Evolutionary conservation across 2,797 vertebrate species (phyloP).

Genomic region (Serranus cabrilla): DNA sequence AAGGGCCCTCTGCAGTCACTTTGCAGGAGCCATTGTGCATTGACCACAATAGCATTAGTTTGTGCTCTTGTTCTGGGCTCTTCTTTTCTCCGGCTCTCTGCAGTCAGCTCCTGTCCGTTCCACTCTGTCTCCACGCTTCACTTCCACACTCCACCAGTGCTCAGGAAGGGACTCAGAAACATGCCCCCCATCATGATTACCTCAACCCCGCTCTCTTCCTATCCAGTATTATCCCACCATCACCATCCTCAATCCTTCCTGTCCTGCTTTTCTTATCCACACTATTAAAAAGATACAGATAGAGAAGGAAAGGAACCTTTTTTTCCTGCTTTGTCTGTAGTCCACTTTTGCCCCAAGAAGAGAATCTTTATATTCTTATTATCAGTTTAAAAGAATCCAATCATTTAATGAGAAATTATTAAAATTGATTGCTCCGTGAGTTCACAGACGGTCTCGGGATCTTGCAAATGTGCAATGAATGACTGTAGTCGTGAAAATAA

Average conservation of each 20-base stretch:
- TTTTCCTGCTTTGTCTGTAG: slow-evolving; percentile 60
- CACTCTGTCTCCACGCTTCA: slow-evolving; percentile 87
- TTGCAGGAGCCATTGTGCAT: slow-evolving; percentile 88
- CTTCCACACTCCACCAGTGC: slow-evolving; percentile 81
- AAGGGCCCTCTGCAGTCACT: slow-evolving; percentile 89
- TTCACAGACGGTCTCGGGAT: slow-evolving; percentile 46
- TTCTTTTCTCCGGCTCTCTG: slow-evolving; percentile 84
- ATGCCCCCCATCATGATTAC: slow-evolving; percentile 65
- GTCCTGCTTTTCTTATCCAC: slow-evolving; percentile 60
- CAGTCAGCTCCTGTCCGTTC: slow-evolving; percentile 91
- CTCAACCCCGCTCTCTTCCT: slow-evolving; percentile 43
- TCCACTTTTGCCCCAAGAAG: slow-evolving; percentile 50
- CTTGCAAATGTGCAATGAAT: slow-evolving; percentile 41
- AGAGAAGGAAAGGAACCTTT: slow-evolving; percentile 39
- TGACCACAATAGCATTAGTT: slow-evolving; percentile 91
- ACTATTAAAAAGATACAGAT: slow-evolving; percentile 63
- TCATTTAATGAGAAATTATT: slow-evolving; percentile 69
- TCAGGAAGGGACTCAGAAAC: slow-evolving; percentile 67
- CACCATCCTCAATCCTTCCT: slow-evolving; percentile 25
- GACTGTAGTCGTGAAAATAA: slow-evolving; percentile 43
- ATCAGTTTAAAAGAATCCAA: slow-evolving; percentile 61
- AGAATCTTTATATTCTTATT: slow-evolving; percentile 45
- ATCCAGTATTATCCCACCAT: slow-evolving; percentile 50
- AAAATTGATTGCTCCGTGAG: slow-evolving; percentile 55
- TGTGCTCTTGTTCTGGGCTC: slow-evolving; percentile 82